Percentiles rank a stretch among this genome's conserved stretches.
phyloP scores from a whole-genome alignment of 92 coral and sea anemone genomes.

The Parazoanthus swiftii region DNA sequence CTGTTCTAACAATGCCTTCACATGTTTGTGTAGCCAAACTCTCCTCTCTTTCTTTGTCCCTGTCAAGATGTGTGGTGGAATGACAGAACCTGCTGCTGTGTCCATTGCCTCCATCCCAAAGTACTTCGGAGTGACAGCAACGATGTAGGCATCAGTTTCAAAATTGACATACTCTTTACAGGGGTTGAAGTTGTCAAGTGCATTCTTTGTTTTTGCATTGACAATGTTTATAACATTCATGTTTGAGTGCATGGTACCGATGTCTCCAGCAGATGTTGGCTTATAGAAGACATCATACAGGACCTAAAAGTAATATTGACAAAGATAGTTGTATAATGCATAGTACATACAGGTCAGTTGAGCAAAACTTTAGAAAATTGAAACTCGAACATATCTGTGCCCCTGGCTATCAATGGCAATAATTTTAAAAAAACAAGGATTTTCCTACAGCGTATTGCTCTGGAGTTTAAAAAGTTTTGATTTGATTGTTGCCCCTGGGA shows the following conservation, averaged over 20 bases:
- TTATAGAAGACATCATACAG: slow-evolving; percentile 50
- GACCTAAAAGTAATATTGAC: slow-evolving; percentile 18
- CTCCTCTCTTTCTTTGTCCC: neutral
- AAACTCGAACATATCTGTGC: no score
- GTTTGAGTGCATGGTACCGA: slow-evolving; percentile 56
- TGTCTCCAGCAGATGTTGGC: slow-evolving; percentile 48
- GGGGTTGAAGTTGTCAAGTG: slow-evolving; percentile 57
- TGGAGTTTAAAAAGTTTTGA: no score
- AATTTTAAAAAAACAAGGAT: no score
- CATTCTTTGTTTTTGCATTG: slow-evolving; percentile 70
- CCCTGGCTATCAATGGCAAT: no score
- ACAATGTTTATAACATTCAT: slow-evolving; percentile 47
- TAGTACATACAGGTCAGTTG: no score
- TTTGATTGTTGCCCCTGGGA: no score
- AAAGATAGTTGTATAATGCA: neutral
- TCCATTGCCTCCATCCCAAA: slow-evolving; percentile 52
- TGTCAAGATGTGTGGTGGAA: slow-evolving; percentile 48
- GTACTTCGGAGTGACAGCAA: slow-evolving; percentile 55
- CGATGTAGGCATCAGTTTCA: slow-evolving; percentile 63
- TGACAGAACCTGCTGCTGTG: slow-evolving; percentile 32
- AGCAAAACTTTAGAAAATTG: no score
- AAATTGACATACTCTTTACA: slow-evolving; percentile 61
- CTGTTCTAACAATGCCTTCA: slow-evolving; percentile 1
- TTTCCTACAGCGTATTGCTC: no score
- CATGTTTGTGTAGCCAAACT: slow-evolving; percentile 30